Conservation (phyloP, 1,140 invertebrate genomes). For the Adoxophyes honmai region DNA sequence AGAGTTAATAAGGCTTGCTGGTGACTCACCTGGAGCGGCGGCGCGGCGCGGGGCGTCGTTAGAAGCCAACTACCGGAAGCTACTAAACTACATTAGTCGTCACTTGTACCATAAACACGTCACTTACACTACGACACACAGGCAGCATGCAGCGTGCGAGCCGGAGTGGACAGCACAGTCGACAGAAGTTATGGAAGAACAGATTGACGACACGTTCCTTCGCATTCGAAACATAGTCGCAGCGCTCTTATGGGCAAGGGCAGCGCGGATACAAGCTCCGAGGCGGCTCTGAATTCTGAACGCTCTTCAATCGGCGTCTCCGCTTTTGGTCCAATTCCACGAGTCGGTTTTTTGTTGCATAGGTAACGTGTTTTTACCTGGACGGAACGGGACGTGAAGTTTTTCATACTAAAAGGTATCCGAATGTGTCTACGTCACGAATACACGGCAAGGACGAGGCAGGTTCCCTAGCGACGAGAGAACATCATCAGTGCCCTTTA, state of each 20-base stretch:
- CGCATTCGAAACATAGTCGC: background rate
- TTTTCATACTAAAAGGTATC: no score
- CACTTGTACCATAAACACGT: slow-evolving; percentile 45
- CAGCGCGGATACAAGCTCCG: slow-evolving; percentile 10
- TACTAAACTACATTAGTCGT: slow-evolving; percentile 33
- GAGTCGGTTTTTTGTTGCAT: no score
- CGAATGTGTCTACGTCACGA: no score
- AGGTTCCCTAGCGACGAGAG: no score
- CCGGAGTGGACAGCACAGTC: slow-evolving; percentile 3
- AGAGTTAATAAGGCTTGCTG: background rate
- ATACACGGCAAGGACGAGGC: no score
- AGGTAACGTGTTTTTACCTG: no score
- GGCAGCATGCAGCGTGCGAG: slow-evolving; percentile 16
- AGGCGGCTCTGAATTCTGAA: no score
- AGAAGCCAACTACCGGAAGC: slow-evolving; percentile 15
- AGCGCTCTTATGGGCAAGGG: background rate
- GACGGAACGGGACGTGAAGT: no score
- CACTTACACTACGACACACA: slow-evolving; percentile 20
- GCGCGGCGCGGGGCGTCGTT: background rate
- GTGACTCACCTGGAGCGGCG: background rate
- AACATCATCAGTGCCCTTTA: no score
- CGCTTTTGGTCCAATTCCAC: no score
- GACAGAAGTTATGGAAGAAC: slow-evolving; percentile 6
- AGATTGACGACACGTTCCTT: background rate
- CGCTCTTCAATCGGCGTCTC: no score